Evolutionary conservation across 1,140 invertebrate genomes (phyloP).

Genomic region (Saccostrea echinata): DNA sequence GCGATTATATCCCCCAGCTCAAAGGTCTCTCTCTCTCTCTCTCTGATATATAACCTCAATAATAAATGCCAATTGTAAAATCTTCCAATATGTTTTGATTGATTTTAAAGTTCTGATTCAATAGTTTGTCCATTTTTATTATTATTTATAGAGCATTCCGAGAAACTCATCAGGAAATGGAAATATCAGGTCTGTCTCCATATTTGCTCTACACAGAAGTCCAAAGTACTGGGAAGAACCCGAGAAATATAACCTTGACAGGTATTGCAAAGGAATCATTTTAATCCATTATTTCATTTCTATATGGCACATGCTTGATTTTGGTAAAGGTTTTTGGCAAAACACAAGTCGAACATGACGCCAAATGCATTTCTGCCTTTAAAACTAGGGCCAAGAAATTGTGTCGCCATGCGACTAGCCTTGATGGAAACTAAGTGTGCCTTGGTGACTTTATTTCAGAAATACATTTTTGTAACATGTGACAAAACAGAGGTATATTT

Average conservation of each 20-base stretch:
- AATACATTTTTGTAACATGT: slow-evolving; percentile 20
- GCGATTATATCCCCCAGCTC: slow-evolving; percentile 74
- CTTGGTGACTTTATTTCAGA: slow-evolving; percentile 24
- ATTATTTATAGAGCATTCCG: not conserved
- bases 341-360: not conserved
- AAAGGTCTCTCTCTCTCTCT: not conserved
- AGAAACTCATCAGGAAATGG: not conserved
- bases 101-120: too few relatives aligned
- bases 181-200: not conserved
- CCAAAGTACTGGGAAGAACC: not conserved
- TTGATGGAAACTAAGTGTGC: slow-evolving; percentile 64
- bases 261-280: not conserved
- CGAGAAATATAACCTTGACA: not conserved
- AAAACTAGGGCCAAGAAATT: slow-evolving; percentile 76
- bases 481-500: slow-evolving; percentile 24
- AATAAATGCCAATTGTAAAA: too few relatives aligned
- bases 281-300: not conserved
- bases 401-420: slow-evolving; percentile 77
- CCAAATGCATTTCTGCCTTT: slow-evolving; percentile 58
- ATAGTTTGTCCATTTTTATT: not conserved
- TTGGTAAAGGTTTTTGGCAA: not conserved
- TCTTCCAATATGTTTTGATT: too few relatives aligned
- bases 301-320: not conserved
- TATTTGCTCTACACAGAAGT: not conserved
- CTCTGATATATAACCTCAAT: too few relatives aligned